Base-by-base conservation (phyloP, 1,140 invertebrate genomes). In the Apis dorsata region DNA sequence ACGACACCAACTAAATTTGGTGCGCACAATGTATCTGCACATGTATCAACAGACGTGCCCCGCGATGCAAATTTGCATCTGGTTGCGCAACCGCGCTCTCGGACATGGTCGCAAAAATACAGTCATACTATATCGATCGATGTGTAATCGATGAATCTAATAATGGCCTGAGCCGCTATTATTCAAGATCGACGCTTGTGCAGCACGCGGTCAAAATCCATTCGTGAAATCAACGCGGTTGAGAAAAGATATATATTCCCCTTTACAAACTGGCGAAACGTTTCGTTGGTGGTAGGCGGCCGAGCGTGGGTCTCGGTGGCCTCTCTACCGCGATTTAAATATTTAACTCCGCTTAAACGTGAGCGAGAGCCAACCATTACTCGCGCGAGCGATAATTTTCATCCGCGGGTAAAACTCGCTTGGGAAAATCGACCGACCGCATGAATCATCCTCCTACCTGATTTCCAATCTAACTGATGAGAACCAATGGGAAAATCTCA, bases 341-440 rank as follows among this genome's bases (percentile, higher is more conserved):
- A 88, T 88, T 85, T 85, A 88, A 87, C 71, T 85, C 65, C 57
- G 86, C 49, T 88, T 81, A 74, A 87, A 86, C 81, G 77, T 68
- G 62, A 57, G 70, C 84, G 24, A 81, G 49, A 72, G n/a, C n/a
- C 74, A 59, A 21, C 62, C 83, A 82, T 88, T 88, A 88, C 81
- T 87, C 85, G 82, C 60, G 53, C 60, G 69, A 70, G 63, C 77
- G 75, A 85, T 87, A 87, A 87, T 88, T 87, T 82, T 51, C 53
- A 70, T 65, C 55, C 59, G n/a, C 63, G 65, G 75, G 65, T 87
- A 86, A 24, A 79, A 86, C 85, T 79, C 68, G 81, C 51, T 34
- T 82, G 77, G 83, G 73, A 81, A 87, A 87, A 87, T 83, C 76
- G 77, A 71, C 44, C 71, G 80, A n/a, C 63, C 68, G 79, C 79